Evolutionary conservation across 2,113 vertebrate species (phyloP).

Genomic region (Rattus rattus): DNA sequence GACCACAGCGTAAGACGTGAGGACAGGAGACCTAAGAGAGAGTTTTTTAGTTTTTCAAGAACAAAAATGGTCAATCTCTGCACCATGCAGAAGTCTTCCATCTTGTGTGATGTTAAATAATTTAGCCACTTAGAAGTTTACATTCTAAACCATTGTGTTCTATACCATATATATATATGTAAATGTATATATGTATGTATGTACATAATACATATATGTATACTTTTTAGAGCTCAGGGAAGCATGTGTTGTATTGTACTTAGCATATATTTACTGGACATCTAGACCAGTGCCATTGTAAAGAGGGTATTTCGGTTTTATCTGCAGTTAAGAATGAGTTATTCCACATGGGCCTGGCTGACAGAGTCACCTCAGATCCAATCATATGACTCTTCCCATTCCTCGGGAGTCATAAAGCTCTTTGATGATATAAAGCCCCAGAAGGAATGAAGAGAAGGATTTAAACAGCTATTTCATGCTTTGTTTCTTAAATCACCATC

Average conservation of each 20-base stretch:
- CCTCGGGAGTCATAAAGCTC: neutral
- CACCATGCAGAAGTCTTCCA: neutral
- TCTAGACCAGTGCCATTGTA: neutral
- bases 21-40: neutral
- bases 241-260: neutral
- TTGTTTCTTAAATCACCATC: neutral
- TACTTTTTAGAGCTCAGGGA: neutral
- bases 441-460: neutral
- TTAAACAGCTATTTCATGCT: neutral
- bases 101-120: neutral
- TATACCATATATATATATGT: neutral
- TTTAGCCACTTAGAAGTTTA: neutral
- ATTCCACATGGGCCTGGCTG: neutral
- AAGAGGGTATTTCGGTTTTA: neutral
- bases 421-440: neutral
- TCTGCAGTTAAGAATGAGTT: neutral
- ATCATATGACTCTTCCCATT: neutral
- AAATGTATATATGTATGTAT: neutral
- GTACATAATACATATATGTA: too few species aligned
- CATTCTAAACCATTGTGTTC: neutral
- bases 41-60: neutral
- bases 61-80: neutral
- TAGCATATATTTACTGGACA: neutral
- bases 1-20: neutral
- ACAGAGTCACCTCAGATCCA: neutral